Percentiles rank a stretch among this genome's conserved stretches.
These are phyloP conservation scores for Spilosoma lubricipeda DNA, from an alignment of 2,888 invertebrate genomes.

Conservation along the genomic window DNA sequence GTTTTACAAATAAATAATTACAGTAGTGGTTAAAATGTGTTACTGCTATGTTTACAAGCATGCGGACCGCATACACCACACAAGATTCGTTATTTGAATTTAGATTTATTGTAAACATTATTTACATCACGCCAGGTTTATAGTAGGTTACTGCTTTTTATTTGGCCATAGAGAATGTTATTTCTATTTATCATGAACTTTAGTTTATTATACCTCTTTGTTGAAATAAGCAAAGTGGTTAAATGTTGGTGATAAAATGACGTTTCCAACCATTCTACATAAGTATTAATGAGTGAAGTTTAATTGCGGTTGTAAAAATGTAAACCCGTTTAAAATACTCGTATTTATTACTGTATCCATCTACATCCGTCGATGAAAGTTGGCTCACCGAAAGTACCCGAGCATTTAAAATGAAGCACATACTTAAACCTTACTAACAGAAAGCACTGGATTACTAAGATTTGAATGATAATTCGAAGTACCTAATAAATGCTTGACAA, in stretches of 20 bases:
- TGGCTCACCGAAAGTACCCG: background rate
- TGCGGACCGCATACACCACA: background rate
- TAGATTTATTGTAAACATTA: background rate
- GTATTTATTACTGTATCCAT: constrained; percentile 5
- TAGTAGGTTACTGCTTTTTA: background rate
- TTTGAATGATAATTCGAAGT: background rate
- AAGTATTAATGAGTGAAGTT: background rate
- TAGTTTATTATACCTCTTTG: background rate
- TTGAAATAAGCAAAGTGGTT: background rate
- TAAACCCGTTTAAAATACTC: background rate
- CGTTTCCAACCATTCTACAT: background rate
- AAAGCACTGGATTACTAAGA: background rate
- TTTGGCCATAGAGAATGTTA: background rate
- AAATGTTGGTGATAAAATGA: background rate
- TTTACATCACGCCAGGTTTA: background rate
- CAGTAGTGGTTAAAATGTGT: background rate
- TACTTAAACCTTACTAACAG: background rate
- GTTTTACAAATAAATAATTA: background rate
- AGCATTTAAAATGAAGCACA: background rate
- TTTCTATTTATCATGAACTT: background rate
- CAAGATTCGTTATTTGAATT: background rate
- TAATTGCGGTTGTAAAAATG: background rate
- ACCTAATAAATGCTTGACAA: background rate
- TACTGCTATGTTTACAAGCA: background rate
- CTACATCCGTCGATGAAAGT: background rate